A percentile compares a stretch with the other conserved stretches of the same genome.
Evolutionary conservation across 2,797 vertebrate species (phyloP).

Genomic region (Sternarchorhynchus goeldii): DNA sequence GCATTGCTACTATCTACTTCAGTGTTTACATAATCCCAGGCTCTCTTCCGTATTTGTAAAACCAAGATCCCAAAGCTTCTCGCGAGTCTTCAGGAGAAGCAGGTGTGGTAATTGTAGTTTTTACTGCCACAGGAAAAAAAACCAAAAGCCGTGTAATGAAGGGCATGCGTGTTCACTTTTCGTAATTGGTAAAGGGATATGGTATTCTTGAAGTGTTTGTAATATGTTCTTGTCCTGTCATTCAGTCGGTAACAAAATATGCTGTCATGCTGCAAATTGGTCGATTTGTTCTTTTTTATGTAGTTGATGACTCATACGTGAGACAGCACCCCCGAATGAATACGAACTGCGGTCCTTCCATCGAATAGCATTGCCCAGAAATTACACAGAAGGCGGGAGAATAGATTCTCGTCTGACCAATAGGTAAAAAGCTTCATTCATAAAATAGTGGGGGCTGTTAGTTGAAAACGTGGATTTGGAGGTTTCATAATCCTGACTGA

Average conservation of each 20-base stretch:
- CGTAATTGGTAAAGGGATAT: background rate
- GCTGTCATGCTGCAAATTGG: constrained; percentile 18
- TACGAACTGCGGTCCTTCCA: constrained; percentile 58
- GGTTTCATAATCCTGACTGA: constrained; percentile 78
- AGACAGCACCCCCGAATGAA: constrained; percentile 59
- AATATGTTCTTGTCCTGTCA: background rate
- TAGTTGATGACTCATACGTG: constrained; percentile 65
- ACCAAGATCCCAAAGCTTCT: constrained; percentile 57
- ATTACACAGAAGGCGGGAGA: constrained; percentile 64
- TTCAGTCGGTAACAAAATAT: background rate
- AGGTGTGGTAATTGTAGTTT: constrained; percentile 71
- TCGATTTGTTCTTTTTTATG: constrained; percentile 33
- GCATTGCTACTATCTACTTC: constrained; percentile 48
- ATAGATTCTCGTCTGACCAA: constrained; percentile 62
- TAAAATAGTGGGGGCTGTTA: constrained; percentile 75
- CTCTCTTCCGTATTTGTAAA: constrained; percentile 63
- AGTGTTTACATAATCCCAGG: constrained; percentile 64
- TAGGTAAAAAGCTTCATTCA: constrained; percentile 76
- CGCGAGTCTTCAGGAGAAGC: constrained; percentile 63
- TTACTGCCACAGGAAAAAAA: background rate
- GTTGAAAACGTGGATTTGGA: constrained; percentile 70
- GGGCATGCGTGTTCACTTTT: background rate
- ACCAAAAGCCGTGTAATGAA: background rate
- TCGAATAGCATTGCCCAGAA: constrained; percentile 59
- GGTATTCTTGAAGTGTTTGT: background rate